Evolutionary conservation across 2,797 vertebrate species (phyloP), one percentile per base, ranked within the genome.

Genomic region (Echeneis naucrates): DNA sequence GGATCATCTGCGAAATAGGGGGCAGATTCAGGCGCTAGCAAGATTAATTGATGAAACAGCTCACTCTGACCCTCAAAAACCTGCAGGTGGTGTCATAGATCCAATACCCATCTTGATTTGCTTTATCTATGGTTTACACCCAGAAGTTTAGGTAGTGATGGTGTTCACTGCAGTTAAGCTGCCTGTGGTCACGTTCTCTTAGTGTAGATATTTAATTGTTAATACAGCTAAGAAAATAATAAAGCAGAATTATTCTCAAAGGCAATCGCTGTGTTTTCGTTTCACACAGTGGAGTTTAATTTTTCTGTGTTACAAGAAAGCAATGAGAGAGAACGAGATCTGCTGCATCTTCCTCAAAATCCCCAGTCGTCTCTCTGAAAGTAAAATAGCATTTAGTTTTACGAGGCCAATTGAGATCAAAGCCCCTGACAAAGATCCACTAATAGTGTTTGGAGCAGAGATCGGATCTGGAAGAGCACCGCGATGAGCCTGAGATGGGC

Each of bases 381-480:
- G 62, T 59, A 35, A 80, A 85, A 74, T 55, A 80, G 81, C 77
- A 79, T 88, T 88, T 70, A 54, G 76, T 66, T 65, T 68, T 72
- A 75, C 5, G 24, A 8, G 66, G 67, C 69, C 75, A 64, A 80
- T 74, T 80, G 80, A 91, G 87, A 91, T 87, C 70, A 77, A 76
- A 71, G 66, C 45, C 60, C 65, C 76, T 35, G 81, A 90, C 87
- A 85, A 83, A 85, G 80, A 87, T 68, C 33, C 80, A 23, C 80
- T 92, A 89, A 91, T 90, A 83, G 82, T 19, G 23, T 75, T 74
- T 56, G 68, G 68, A 70, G 78, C 38, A 42, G 76, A 87, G 91
- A 91, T 91, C 81, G 79, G 82, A 90, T 90, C 78, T 75, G 83
- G 77, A 78, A 30, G 19, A 62, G 68, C 17, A 21, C 24, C 45